These are phyloP conservation scores for Stratiomys singularior DNA, from an alignment of 2,888 invertebrate genomes.

Conservation along the genomic window DNA sequence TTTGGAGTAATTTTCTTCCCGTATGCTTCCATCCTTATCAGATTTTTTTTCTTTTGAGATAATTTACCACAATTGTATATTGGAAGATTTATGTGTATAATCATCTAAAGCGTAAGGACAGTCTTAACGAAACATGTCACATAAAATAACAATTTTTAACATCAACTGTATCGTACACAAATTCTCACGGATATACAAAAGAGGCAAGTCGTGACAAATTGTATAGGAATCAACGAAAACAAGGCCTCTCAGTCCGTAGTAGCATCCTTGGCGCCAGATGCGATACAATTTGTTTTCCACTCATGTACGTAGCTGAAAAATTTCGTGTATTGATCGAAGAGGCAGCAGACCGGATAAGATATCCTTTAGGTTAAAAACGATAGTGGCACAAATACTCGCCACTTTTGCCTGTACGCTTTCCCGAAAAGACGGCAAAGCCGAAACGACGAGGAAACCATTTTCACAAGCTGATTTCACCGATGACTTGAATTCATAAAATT, in stretches of 20 bases:
- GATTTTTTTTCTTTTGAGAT: too few species aligned
- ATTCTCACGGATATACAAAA: not conserved
- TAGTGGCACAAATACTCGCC: too few species aligned
- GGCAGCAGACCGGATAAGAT: not conserved
- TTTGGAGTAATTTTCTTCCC: too few species aligned
- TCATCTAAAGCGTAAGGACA: too few species aligned
- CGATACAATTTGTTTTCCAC: conserved; percentile 36
- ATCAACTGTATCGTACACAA: too few species aligned
- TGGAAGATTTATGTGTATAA: too few species aligned
- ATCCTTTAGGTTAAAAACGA: too few species aligned
- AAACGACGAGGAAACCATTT: not conserved
- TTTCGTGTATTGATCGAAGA: conserved; percentile 30
- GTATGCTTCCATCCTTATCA: too few species aligned
- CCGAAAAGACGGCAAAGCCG: not conserved
- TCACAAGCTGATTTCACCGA: not conserved
- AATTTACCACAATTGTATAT: too few species aligned
- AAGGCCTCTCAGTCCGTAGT: not conserved
- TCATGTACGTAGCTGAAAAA: conserved; percentile 26
- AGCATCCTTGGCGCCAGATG: conserved; percentile 23
- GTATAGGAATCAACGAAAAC: not conserved
- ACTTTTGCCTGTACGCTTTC: too few species aligned
- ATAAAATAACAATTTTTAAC: too few species aligned
- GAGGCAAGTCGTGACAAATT: not conserved
- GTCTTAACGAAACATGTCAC: too few species aligned
- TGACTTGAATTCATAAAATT: conserved; percentile 37